Evolutionary conservation across 2,888 invertebrate species (phyloP).

Genomic region (Geotrupes spiniger): DNA sequence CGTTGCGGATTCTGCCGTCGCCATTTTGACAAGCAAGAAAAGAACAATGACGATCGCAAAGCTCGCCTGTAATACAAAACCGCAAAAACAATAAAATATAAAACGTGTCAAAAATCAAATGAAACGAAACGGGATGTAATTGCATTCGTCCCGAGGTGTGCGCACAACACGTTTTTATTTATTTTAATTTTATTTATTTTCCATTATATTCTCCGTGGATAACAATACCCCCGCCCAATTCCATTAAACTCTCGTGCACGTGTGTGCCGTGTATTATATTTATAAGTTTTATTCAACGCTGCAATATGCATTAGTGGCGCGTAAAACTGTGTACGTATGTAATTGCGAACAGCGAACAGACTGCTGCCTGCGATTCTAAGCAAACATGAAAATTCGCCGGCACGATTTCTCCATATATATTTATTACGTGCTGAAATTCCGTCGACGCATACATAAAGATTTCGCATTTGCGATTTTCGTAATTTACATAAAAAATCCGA

Average conservation of each 20-base stretch:
- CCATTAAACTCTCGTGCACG: slow-evolving; percentile 8
- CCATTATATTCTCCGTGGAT: slow-evolving; percentile 11
- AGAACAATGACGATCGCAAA: too few relatives aligned
- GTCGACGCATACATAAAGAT: slow-evolving; percentile 20
- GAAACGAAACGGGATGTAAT: slow-evolving; percentile 11
- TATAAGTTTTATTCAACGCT: slow-evolving; percentile 4
- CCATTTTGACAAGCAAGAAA: too few relatives aligned
- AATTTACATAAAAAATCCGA: too few relatives aligned
- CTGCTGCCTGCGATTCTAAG: not conserved
- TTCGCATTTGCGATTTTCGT: too few relatives aligned
- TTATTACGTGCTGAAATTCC: slow-evolving; percentile 20
- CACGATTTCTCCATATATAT: slow-evolving; percentile 20
- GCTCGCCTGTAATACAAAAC: not conserved
- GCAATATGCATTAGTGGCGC: slow-evolving; percentile 4
- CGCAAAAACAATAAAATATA: slow-evolving; percentile 1
- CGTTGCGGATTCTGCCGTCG: too few relatives aligned
- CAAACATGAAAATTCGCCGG: slow-evolving; percentile 22
- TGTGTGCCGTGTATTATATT: not conserved
- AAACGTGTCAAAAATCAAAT: slow-evolving; percentile 13
- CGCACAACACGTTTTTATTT: slow-evolving; percentile 7
- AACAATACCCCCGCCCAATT: slow-evolving; percentile 16
- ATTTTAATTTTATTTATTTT: slow-evolving; percentile 12
- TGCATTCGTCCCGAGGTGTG: slow-evolving; percentile 3
- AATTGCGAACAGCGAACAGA: slow-evolving; percentile 3
- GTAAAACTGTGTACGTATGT: slow-evolving; percentile 3